Evolutionary conservation across 2,113 vertebrate genomes (phyloP).

Genomic region (Chaenogobius annularis): DNA sequence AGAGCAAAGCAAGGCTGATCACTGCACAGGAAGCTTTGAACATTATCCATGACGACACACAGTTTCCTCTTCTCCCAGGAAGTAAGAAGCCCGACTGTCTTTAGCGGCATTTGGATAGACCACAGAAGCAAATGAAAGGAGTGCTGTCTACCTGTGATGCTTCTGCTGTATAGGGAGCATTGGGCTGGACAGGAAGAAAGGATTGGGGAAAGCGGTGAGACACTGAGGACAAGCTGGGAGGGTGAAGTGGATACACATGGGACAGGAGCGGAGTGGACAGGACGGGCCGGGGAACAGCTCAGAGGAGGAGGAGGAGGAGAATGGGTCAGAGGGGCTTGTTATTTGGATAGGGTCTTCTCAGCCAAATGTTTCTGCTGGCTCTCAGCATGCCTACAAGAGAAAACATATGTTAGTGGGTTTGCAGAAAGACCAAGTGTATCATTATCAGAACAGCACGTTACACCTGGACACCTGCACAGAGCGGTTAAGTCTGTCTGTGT

Average conservation of each 20-base stretch:
- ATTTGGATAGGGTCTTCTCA: slow-evolving; percentile 95
- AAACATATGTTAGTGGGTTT: slow-evolving; percentile 3
- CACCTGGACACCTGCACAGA: too few relatives aligned
- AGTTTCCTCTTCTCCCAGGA: slow-evolving; percentile 67
- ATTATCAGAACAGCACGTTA: too few relatives aligned
- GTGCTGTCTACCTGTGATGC: slow-evolving; percentile 65
- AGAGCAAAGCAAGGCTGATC: slow-evolving; percentile 93
- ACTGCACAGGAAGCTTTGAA: slow-evolving; percentile 93
- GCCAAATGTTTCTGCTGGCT: slow-evolving; percentile 99
- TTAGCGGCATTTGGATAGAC: slow-evolving; percentile 74
- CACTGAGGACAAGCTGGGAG: slow-evolving; percentile 47
- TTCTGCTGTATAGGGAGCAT: slow-evolving; percentile 49
- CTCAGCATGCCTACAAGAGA: slow-evolving; percentile 87
- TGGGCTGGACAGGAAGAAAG: slow-evolving; percentile 34
- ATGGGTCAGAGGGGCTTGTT: slow-evolving; percentile 51
- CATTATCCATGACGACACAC: slow-evolving; percentile 88
- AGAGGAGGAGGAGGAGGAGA: slow-evolving; percentile 24
- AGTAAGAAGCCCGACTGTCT: slow-evolving; percentile 71
- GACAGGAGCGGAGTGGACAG: slow-evolving; percentile 36
- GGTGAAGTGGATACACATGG: slow-evolving; percentile 37
- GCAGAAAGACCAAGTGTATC: neutral
- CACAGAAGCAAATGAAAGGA: slow-evolving; percentile 84
- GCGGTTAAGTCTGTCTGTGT: too few relatives aligned
- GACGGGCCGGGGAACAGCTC: slow-evolving; percentile 33
- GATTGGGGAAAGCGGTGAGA: slow-evolving; percentile 37